Base-by-base conservation (phyloP, 2,888 invertebrate genomes). In the Trissolcus japonicus region DNA sequence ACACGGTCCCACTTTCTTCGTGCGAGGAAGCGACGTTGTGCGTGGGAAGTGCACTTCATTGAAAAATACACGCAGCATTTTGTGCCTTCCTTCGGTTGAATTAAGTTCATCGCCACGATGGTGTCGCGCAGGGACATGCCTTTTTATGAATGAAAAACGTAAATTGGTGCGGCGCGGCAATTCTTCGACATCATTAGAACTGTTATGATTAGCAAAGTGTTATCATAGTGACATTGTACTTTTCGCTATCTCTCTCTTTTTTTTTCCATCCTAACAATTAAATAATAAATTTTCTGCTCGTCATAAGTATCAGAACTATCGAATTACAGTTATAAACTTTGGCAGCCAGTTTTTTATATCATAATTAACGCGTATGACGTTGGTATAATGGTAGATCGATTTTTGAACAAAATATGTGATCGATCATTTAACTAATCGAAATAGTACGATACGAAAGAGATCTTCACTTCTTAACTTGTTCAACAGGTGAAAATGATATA, bases 21-120 rank as follows among this genome's bases (percentile, higher is more conserved):
- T 62, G 71, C 60, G 55, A 62, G 41, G 65, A 59, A 59, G 62
- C 35, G 61, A 54, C 69, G 65, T 57, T 57, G 43, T 60, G 74
- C 78, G 78, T 78, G 78, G 78, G 78, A 74, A 74, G 74, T 78
- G 78, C 67, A 71, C 56, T 78, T 78, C 74, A 78, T 78, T 78
- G 74, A 78, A 78, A 71, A 78, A 78, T 78, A 78, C 78, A 78
- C 67, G 74, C 62, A 61, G 56, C 56, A 55, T 66, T 74, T 74
- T 62, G 78, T 66, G 74, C 71, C 73, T 67, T 78, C 69, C 56
- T 60, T 69, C 65, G 60, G 62, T 68, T 73, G 66, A 78, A 73
- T 73, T 69, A 65, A 71, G 76, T 76, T 69, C 69, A 66, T 69
- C 66, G 68, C 65, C n/a, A 61, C 78, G 69, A 61, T 74, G 73